A percentile compares a stretch with the other conserved stretches of the same genome.
phyloP scores from a whole-genome alignment of 2,797 vertebrate genomes.

The Sorex maritimensis region DNA sequence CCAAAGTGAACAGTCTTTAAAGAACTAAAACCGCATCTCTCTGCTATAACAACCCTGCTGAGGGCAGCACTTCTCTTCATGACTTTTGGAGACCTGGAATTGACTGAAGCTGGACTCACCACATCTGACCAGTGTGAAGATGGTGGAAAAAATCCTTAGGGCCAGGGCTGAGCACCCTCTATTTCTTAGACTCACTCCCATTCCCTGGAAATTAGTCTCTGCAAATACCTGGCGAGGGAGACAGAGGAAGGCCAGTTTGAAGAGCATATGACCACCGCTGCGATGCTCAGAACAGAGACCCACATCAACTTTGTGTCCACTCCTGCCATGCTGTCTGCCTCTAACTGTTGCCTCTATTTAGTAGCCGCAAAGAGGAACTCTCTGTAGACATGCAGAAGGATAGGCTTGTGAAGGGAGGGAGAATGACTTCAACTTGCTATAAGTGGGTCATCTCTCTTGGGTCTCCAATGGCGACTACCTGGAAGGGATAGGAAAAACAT shows the following conservation, averaged over 20 bases:
- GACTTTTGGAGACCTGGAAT: neutral
- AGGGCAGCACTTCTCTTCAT: neutral
- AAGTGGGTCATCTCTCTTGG: neutral
- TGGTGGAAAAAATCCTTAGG: neutral
- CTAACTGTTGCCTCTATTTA: too few species aligned
- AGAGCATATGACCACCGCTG: neutral
- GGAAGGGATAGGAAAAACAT: too few species aligned
- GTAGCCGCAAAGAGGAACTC: neutral
- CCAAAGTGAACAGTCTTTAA: slow-evolving; percentile 32
- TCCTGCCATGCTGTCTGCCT: neutral
- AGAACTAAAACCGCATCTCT: slow-evolving; percentile 47
- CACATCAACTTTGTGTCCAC: neutral
- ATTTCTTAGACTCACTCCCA: neutral
- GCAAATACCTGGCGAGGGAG: neutral
- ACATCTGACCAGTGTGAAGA: neutral
- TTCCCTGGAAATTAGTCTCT: slow-evolving; percentile 6
- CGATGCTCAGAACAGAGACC: neutral
- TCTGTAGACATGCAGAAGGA: neutral
- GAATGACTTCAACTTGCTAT: neutral
- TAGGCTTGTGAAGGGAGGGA: fast-evolving
- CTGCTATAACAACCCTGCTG: neutral
- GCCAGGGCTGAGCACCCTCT: neutral
- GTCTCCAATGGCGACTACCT: too few species aligned
- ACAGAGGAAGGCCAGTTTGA: neutral
- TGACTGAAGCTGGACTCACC: neutral